Percentiles rank a stretch among this genome's conserved stretches.
Conservation (phyloP, 2,113 vertebrate species). For the Saguinus imperator region DNA sequence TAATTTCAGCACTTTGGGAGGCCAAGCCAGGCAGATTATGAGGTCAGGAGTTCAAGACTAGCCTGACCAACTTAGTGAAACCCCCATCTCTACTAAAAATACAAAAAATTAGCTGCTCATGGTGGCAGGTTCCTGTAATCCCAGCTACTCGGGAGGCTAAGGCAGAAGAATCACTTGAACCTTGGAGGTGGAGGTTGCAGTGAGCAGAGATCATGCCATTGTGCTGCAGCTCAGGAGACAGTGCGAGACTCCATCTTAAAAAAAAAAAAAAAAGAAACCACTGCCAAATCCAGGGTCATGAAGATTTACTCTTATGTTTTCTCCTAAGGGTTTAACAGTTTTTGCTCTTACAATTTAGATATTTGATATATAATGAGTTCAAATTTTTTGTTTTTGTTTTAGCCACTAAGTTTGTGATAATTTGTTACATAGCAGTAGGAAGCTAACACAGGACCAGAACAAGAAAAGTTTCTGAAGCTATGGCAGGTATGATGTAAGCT, state of each 20-base stretch:
- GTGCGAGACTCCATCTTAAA: neutral
- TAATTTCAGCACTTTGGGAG: neutral
- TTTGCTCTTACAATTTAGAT: slow-evolving; percentile 1
- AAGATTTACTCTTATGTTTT: neutral
- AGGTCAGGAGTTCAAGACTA: too few species aligned
- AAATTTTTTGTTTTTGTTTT: neutral
- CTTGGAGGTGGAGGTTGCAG: too few species aligned
- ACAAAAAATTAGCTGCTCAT: too few species aligned
- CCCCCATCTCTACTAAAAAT: too few species aligned
- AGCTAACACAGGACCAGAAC: neutral
- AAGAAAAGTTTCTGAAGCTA: neutral
- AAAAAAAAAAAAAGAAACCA: neutral
- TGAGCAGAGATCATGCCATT: too few species aligned
- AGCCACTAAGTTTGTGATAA: neutral
- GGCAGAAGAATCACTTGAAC: too few species aligned
- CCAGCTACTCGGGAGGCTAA: too few species aligned
- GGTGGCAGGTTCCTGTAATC: too few species aligned
- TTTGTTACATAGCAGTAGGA: neutral
- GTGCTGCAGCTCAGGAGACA: too few species aligned
- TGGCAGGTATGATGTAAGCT: neutral
- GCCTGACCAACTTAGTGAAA: too few species aligned
- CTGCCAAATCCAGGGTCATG: neutral
- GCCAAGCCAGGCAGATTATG: neutral
- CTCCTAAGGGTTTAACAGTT: neutral
- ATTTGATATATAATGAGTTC: neutral